Conservation (phyloP, 1,140 invertebrate genomes). For the Anoplophora glabripennis region DNA sequence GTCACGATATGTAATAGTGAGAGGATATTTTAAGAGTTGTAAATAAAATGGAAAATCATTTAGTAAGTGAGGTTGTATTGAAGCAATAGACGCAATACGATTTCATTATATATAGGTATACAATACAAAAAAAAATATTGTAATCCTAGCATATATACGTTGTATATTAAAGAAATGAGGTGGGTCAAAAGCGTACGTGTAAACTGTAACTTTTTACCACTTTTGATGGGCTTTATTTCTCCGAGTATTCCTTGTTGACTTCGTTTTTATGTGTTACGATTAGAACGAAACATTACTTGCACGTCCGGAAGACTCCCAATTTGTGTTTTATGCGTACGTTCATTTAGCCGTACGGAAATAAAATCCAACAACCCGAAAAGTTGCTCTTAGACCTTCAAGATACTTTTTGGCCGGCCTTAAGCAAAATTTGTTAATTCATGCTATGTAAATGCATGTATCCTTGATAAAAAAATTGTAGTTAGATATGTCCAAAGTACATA, state of each 20-base stretch:
- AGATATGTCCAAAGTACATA: slow-evolving; percentile 45
- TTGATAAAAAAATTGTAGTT: slow-evolving; percentile 37
- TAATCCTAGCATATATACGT: slow-evolving; percentile 40
- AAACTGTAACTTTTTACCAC: no score
- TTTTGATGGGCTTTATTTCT: no score
- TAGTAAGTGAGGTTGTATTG: slow-evolving; percentile 40
- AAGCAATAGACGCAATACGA: slow-evolving; percentile 42
- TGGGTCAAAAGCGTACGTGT: not conserved
- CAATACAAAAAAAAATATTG: slow-evolving; percentile 34
- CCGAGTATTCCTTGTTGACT: no score
- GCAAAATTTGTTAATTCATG: slow-evolving; percentile 43
- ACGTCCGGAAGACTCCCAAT: no score
- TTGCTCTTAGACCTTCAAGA: not conserved
- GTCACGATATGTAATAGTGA: slow-evolving; percentile 36
- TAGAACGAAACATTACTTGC: no score
- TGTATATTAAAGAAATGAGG: slow-evolving; percentile 14
- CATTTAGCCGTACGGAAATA: no score
- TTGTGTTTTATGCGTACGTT: no score
- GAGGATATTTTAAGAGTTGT: slow-evolving; percentile 36
- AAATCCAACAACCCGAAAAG: no score
- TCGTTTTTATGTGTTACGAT: no score
- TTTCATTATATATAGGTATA: slow-evolving; percentile 38
- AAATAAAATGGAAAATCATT: slow-evolving; percentile 45
- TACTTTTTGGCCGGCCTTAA: not conserved
- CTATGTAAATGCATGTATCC: slow-evolving; percentile 45